Evolutionary conservation across 2,888 invertebrate species (phyloP).

Genomic region (Frankliniella fusca): DNA sequence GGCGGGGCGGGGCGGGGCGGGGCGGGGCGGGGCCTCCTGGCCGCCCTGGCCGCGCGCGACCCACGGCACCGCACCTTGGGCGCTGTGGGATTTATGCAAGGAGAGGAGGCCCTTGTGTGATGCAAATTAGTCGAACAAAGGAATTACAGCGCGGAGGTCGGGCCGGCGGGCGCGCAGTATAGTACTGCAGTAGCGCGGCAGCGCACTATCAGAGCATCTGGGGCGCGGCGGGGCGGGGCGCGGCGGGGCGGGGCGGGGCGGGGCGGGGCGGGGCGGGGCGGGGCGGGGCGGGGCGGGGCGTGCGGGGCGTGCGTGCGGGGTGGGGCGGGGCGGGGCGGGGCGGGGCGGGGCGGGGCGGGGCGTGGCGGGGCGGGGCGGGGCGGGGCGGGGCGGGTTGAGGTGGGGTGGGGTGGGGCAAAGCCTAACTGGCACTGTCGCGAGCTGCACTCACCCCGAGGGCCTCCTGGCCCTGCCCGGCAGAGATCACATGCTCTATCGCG

Average conservation of each 20-base stretch:
- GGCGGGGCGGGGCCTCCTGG: too few species aligned
- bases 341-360: background rate
- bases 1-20: too few species aligned
- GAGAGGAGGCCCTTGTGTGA: background rate
- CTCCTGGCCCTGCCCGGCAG: too few species aligned
- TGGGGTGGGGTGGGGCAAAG: too few species aligned
- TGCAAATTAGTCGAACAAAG: constrained; percentile 21
- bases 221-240: background rate
- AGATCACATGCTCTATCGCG: too few species aligned
- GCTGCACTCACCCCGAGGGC: too few species aligned
- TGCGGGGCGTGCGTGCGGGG: background rate
- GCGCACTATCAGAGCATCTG: constrained; percentile 20
- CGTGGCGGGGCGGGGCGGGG: background rate
- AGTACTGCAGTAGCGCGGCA: background rate
- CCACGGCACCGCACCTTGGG: background rate
- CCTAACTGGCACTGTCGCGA: too few species aligned
- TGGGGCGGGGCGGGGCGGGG: background rate
- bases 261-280: background rate
- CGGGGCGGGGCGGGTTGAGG: too few species aligned
- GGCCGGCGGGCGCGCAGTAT: too few species aligned
- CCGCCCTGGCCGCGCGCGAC: background rate
- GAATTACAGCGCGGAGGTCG: background rate
- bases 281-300: background rate
- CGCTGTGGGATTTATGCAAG: background rate
- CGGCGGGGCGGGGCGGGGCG: background rate